A percentile compares a stretch with the other conserved stretches of the same genome.
These are phyloP conservation scores for Phortica variegata DNA, from an alignment of 1,140 invertebrate species.

Conservation along the genomic window DNA sequence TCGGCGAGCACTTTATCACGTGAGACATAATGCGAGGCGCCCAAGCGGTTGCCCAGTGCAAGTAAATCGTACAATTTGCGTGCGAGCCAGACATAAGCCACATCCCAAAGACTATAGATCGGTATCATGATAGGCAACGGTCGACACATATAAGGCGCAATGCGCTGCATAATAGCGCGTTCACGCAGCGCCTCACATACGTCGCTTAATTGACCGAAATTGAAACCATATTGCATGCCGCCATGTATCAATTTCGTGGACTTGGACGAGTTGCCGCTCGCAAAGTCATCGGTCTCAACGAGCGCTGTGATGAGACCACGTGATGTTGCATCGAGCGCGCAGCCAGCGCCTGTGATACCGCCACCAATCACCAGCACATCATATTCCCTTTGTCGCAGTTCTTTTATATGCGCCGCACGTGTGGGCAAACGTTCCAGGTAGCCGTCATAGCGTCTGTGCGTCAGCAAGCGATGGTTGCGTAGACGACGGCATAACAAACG, in stretches of 20 bases:
- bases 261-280: conserved; percentile 28
- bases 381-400: conserved; percentile 60
- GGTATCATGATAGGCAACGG: conserved; percentile 43
- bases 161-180: conserved; percentile 26
- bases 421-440: conserved; percentile 14
- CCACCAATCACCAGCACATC: conserved; percentile 95
- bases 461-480: too few species aligned
- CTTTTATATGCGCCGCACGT: conserved; percentile 22
- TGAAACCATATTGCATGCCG: conserved; percentile 10
- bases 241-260: conserved; percentile 36
- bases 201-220: conserved; percentile 25
- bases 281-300: conserved; percentile 32
- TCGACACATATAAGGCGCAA: conserved; percentile 32
- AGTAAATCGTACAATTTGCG: conserved; percentile 34
- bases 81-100: conserved; percentile 29
- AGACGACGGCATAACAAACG: too few species aligned
- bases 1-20: conserved; percentile 19
- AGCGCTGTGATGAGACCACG: conserved; percentile 34
- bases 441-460: too few species aligned
- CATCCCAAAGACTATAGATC: conserved; percentile 18
- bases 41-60: too few species aligned
- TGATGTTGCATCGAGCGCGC: conserved; percentile 53
- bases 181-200: conserved; percentile 30
- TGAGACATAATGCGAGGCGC: conserved; percentile 19
- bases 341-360: conserved; percentile 88